Base-by-base conservation (phyloP, 2,113 vertebrate genomes). In the Istiophorus platypterus region DNA sequence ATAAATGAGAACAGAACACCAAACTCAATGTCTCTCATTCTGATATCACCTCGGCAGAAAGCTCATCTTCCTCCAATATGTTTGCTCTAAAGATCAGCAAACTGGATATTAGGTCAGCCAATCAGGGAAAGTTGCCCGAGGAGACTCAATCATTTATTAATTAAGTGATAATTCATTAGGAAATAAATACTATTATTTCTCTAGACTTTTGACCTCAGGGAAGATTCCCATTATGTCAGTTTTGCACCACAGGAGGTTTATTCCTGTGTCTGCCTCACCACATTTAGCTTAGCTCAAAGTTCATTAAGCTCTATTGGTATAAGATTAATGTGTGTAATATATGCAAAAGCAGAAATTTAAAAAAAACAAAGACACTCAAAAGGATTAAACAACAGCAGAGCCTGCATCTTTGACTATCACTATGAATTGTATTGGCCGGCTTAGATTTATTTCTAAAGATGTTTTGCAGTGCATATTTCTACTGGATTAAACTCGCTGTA, bases 131-230 rank as follows among this genome's bases (percentile, higher is more conserved):
- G 77, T 66, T 22, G 87, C 78, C 84, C 2, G 67, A 69, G 83
- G 83, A 85, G 45, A 39, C 70, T 56, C 13, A 29, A 52, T 75
- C 27, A 80, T 76, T 78, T n/a, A 52, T 79, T 85, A 85, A 87
- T 87, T 87, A 87, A 85, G 82, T 78, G 76, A 72, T 90, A 62
- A 82, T 71, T 88, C 51, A 85, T 87, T 65, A 85, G 57, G 76
- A 87, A 80, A 87, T 66, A 86, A 88, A 84, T 88, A 80, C 54
- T 71, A 45, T 87, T 78, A 77, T 84, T 89, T 83, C 63, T 2
- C 54, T 37, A 83, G 68, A 89, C 58, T 76, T 84, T 77, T 85
- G 45, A 85, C 89, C 78, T 61, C 17, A 2, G 77, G 85, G 76
- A 39, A 71, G 39, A 84, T 72, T 80, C 70, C 72, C 69, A 71